These are phyloP conservation scores for Cossypha polioptera DNA, from an alignment of 2,797 vertebrate genomes.

Conservation along the genomic window DNA sequence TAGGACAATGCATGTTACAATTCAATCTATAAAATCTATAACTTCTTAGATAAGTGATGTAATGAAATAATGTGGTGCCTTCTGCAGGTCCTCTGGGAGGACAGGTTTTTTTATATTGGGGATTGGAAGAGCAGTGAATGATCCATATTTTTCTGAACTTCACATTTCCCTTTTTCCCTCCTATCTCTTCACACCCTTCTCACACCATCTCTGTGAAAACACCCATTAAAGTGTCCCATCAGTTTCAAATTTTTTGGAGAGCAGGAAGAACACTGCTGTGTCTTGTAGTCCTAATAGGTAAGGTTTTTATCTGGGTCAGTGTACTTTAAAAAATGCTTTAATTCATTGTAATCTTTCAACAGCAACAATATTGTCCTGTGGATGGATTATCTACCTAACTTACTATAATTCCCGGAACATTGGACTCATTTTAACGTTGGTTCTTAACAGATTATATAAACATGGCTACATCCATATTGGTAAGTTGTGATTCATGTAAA, in stretches of 20 bases:
- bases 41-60: not conserved
- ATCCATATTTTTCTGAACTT: not conserved
- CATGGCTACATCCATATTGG: slow-evolving; percentile 99
- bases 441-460: slow-evolving; percentile 95
- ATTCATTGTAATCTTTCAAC: slow-evolving; percentile 64
- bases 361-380: slow-evolving; percentile 99
- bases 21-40: not conserved
- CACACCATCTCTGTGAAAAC: not conserved
- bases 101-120: not conserved
- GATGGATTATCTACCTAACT: slow-evolving; percentile 99
- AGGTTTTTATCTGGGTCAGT: slow-evolving; percentile 22
- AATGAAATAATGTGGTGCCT: not conserved
- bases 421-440: slow-evolving; percentile 93
- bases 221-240: not conserved
- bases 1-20: not conserved
- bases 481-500: slow-evolving; percentile 67
- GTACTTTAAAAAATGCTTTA: not conserved
- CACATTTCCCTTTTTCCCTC: rapidly evolving
- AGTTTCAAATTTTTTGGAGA: not conserved
- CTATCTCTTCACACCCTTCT: not conserved
- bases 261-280: not conserved
- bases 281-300: not conserved
- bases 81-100: not conserved
- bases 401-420: slow-evolving; percentile 99
- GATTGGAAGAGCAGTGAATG: not conserved